Evolutionary conservation across 2,888 invertebrate genomes (phyloP).

Genomic region (Peribatodes rhomboidaria): DNA sequence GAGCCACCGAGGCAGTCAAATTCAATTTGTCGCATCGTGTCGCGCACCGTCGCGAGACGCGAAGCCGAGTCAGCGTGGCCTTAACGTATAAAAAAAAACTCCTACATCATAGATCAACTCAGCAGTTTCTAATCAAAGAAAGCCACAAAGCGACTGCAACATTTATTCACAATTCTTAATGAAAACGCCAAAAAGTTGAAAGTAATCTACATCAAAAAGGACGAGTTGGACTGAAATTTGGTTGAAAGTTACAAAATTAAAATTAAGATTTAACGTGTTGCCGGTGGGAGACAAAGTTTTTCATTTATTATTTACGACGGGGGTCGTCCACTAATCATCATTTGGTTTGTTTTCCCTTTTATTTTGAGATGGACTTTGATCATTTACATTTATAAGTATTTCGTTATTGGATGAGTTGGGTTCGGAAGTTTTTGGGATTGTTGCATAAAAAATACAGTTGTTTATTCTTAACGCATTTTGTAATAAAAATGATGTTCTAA

Average conservation of each 20-base stretch:
- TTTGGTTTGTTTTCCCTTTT: conserved; percentile 38
- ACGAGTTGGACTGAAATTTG: conserved; percentile 55
- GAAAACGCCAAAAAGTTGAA: conserved; percentile 68
- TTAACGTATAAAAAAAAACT: too few species aligned
- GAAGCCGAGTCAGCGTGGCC: too few species aligned
- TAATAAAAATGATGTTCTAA: too few species aligned
- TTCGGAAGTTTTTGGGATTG: not conserved
- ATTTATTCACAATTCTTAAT: conserved; percentile 69
- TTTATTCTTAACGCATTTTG: too few species aligned
- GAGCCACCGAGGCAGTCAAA: too few species aligned
- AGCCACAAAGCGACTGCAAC: conserved; percentile 54
- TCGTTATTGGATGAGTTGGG: conserved; percentile 7
- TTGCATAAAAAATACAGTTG: too few species aligned
- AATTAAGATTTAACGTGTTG: conserved; percentile 74
- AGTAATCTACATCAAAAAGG: conserved; percentile 74
- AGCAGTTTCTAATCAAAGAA: conserved; percentile 27
- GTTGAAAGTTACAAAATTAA: conserved; percentile 69
- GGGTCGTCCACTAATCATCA: conserved; percentile 33
- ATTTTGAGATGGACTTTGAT: conserved; percentile 10
- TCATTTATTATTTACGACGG: conserved; percentile 49
- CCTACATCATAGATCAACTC: not conserved
- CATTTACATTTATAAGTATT: too few species aligned
- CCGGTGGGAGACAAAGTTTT: conserved; percentile 53
- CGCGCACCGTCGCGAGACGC: too few species aligned
- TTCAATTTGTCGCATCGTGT: too few species aligned